phyloP scores from a whole-genome alignment of 2,888 invertebrate species.

The Chrysolina oricalcia region DNA sequence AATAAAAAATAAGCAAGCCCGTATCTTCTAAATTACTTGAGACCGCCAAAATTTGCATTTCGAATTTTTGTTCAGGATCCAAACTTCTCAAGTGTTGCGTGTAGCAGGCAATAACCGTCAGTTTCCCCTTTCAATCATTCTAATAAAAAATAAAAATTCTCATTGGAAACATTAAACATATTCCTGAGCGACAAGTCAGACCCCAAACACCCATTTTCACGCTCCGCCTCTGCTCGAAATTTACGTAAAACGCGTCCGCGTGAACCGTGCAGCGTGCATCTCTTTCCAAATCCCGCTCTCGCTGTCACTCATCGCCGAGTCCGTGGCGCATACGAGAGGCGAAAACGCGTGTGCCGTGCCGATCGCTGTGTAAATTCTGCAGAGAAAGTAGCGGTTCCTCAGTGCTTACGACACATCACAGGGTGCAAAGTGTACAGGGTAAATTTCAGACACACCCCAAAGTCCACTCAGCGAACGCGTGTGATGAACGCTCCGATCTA shows the following conservation, averaged over 20 bases:
- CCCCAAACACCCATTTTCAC: not conserved
- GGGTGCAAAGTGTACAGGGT: conserved; percentile 56
- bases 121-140: too few relatives aligned
- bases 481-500: conserved; percentile 44
- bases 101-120: too few relatives aligned
- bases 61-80: too few relatives aligned
- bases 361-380: conserved; percentile 55
- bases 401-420: conserved; percentile 46
- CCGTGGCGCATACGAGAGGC: conserved; percentile 52
- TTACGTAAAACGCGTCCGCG: conserved; percentile 35
- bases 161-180: too few relatives aligned
- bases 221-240: conserved; percentile 17
- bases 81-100: too few relatives aligned
- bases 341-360: conserved; percentile 57
- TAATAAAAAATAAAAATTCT: too few relatives aligned
- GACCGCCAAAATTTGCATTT: too few relatives aligned
- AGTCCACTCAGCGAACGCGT: conserved; percentile 47
- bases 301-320: conserved; percentile 47
- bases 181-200: too few relatives aligned
- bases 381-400: conserved; percentile 58
- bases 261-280: conserved; percentile 46
- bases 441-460: conserved; percentile 62
- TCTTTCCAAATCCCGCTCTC: conserved; percentile 49
- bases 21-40: too few relatives aligned
- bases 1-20: too few relatives aligned